These are phyloP conservation scores for Orthosia incerta DNA, from an alignment of 2,888 invertebrate species.

Conservation along the genomic window DNA sequence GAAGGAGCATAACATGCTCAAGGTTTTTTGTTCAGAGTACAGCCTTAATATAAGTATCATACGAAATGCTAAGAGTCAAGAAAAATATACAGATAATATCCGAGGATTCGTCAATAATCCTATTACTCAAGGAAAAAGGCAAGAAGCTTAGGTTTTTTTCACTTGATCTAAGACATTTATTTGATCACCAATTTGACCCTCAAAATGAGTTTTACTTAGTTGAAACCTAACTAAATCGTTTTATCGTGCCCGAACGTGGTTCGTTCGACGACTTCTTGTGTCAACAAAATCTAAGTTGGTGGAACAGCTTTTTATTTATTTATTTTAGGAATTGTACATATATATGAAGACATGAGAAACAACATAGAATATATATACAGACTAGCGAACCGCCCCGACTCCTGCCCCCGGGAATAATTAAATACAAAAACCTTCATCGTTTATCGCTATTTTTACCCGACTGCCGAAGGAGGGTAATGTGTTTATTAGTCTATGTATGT, in stretches of 20 bases:
- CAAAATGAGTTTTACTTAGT: slow-evolving; percentile 53
- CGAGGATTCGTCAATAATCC: slow-evolving; percentile 33
- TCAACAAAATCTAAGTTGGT: slow-evolving; percentile 30
- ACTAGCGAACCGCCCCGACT: too few relatives aligned
- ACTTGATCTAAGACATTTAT: slow-evolving; percentile 51
- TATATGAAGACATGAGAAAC: neutral
- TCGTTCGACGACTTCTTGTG: slow-evolving; percentile 19
- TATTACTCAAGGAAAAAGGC: slow-evolving; percentile 24
- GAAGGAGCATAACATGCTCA: too few relatives aligned
- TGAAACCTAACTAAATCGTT: slow-evolving; percentile 54
- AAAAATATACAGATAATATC: neutral
- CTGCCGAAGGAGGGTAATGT: too few relatives aligned
- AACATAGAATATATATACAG: neutral
- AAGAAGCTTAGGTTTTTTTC: slow-evolving; percentile 41
- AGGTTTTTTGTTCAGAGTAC: too few relatives aligned
- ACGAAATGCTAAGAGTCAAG: neutral
- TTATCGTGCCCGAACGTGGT: slow-evolving; percentile 47
- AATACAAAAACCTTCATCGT: too few relatives aligned
- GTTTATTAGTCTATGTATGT: too few relatives aligned
- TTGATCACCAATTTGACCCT: slow-evolving; percentile 62
- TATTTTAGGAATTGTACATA: too few relatives aligned
- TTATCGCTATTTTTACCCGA: too few relatives aligned
- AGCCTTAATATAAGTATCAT: neutral
- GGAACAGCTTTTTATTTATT: too few relatives aligned
- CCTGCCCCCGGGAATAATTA: too few relatives aligned